Conservation (phyloP, 2,797 vertebrate genomes). For the Spheniscus humboldti region DNA sequence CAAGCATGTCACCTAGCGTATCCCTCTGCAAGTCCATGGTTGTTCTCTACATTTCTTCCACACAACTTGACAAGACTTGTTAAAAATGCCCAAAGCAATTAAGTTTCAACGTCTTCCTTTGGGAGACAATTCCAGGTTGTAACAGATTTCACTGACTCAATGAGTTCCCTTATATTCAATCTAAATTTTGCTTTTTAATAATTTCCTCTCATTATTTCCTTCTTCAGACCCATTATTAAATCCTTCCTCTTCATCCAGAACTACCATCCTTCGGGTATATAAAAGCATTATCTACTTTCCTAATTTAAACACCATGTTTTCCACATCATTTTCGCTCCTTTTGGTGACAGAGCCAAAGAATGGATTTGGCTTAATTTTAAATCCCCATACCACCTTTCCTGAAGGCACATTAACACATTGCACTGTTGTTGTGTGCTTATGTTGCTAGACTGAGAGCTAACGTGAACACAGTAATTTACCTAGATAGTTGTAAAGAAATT, state of each 20-base stretch:
- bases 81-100: constrained; percentile 38
- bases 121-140: background rate
- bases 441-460: background rate
- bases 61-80: background rate
- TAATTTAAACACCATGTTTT: background rate
- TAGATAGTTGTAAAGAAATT: background rate
- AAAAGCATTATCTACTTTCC: background rate
- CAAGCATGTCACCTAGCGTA: background rate
- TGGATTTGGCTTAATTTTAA: background rate
- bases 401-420: background rate
- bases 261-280: background rate
- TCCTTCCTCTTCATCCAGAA: background rate
- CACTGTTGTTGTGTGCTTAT: background rate
- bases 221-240: background rate
- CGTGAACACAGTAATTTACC: background rate
- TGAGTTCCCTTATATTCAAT: background rate
- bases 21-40: background rate
- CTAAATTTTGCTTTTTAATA: constrained; percentile 27
- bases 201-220: constrained; percentile 26
- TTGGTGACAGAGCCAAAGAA: background rate
- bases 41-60: background rate
- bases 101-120: background rate
- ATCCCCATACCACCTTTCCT: background rate
- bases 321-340: background rate
- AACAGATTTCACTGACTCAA: background rate